phyloP scores from a whole-genome alignment of 2,888 invertebrate genomes.

The Luperina testacea region DNA sequence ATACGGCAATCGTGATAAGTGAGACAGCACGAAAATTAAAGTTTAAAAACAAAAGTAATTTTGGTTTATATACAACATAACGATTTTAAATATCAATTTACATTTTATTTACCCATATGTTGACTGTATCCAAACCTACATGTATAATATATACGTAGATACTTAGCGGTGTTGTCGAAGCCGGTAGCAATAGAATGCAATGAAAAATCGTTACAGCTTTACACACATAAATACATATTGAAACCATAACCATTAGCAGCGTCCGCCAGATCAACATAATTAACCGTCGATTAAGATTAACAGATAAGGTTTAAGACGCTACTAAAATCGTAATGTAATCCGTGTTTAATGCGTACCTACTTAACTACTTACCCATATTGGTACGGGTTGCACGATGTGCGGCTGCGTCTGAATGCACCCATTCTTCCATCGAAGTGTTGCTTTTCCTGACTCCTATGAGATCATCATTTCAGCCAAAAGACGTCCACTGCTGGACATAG shows the following conservation, averaged over 20 bases:
- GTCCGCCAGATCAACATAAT: slow-evolving; percentile 66
- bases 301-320: slow-evolving; percentile 65
- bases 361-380: slow-evolving; percentile 21
- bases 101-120: background rate
- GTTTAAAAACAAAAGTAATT: background rate
- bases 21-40: slow-evolving; percentile 9
- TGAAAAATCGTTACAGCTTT: slow-evolving; percentile 65
- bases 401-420: background rate
- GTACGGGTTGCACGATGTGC: background rate
- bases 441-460: background rate
- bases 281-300: slow-evolving; percentile 71
- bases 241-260: slow-evolving; percentile 64
- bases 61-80: background rate
- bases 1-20: background rate
- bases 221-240: slow-evolving; percentile 63
- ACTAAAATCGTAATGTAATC: slow-evolving; percentile 57
- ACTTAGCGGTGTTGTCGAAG: slow-evolving; percentile 2
- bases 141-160: background rate
- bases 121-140: slow-evolving; percentile 14
- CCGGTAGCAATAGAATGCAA: slow-evolving; percentile 60
- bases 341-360: slow-evolving; percentile 32
- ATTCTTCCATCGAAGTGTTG: background rate
- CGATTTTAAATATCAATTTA: background rate
- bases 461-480: too few relatives aligned
- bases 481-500: too few relatives aligned